Evolutionary conservation across 1,140 invertebrate genomes (phyloP).

Genomic region (Lepidostoma basale): DNA sequence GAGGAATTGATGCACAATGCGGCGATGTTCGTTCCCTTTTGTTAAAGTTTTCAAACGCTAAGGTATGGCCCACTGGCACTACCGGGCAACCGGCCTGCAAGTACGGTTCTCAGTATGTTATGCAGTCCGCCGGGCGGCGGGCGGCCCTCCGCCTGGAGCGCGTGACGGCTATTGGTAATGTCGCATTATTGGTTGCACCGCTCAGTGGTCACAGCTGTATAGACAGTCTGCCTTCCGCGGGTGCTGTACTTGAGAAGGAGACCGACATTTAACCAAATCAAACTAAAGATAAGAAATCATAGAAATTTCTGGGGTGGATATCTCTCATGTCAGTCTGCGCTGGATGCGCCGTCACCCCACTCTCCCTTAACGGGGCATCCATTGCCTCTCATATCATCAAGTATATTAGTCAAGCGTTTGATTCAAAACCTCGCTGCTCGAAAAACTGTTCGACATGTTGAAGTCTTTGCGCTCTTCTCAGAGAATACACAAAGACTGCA

Average conservation of each 20-base stretch:
- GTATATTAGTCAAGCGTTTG: constrained; percentile 10
- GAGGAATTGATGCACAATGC: constrained; percentile 63
- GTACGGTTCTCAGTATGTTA: constrained; percentile 33
- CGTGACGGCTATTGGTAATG: constrained; percentile 22
- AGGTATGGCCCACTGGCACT: constrained; percentile 28
- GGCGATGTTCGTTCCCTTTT: constrained; percentile 54
- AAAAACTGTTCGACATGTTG: no score
- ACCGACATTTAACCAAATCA: constrained; percentile 65
- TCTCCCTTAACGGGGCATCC: constrained; percentile 18
- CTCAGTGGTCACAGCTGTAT: constrained; percentile 31
- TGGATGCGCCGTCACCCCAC: constrained; percentile 11
- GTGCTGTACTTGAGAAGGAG: constrained; percentile 80
- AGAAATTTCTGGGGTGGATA: not conserved
- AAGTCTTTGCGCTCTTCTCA: no score
- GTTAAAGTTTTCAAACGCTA: constrained; percentile 34
- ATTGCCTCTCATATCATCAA: constrained; percentile 11
- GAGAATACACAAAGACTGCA: no score
- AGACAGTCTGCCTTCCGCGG: constrained; percentile 70
- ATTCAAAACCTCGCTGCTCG: constrained; percentile 10
- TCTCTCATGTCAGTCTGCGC: not conserved
- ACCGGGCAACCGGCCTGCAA: constrained; percentile 20
- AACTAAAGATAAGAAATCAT: constrained; percentile 24
- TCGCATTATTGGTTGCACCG: constrained; percentile 37
- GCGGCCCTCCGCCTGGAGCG: not conserved
- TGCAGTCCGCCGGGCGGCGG: constrained; percentile 9